A percentile compares a stretch with the other conserved stretches of the same genome.
Evolutionary conservation across 2,113 vertebrate species (phyloP).

Genomic region (Capricornis sumatraensis): DNA sequence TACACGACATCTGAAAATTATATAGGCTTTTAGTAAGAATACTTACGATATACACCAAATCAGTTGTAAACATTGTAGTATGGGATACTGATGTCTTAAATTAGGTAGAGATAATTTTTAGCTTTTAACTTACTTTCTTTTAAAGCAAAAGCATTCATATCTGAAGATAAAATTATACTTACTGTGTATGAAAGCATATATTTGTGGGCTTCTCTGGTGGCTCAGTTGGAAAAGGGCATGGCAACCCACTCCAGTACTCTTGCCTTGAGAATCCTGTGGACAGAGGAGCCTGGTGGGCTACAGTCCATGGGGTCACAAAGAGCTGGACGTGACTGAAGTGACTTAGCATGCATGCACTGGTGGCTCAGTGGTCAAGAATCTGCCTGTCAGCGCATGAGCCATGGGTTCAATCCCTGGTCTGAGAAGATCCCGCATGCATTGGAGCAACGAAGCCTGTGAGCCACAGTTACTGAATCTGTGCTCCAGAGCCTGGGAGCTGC

Average conservation of each 20-base stretch:
- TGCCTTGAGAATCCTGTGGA: neutral
- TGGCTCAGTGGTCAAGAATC: neutral
- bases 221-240: neutral
- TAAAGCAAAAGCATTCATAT: neutral
- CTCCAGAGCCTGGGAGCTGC: neutral
- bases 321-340: neutral
- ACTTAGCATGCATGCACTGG: neutral
- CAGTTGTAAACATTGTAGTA: neutral
- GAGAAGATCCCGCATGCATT: neutral
- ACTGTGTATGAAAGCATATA: neutral
- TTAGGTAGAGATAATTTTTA: neutral
- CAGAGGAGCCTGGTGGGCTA: neutral
- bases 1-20: conserved; percentile 63
- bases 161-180: neutral
- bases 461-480: neutral
- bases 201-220: neutral
- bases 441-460: neutral
- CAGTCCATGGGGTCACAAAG: neutral
- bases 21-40: neutral
- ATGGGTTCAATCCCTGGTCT: neutral
- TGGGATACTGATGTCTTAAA: neutral
- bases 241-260: neutral
- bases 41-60: neutral
- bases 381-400: neutral
- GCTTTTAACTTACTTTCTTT: conserved; percentile 3